Evolutionary conservation across 2,888 invertebrate genomes (phyloP), one percentile per base, ranked within the genome.

Genomic region (Ormyrus rosae): DNA sequence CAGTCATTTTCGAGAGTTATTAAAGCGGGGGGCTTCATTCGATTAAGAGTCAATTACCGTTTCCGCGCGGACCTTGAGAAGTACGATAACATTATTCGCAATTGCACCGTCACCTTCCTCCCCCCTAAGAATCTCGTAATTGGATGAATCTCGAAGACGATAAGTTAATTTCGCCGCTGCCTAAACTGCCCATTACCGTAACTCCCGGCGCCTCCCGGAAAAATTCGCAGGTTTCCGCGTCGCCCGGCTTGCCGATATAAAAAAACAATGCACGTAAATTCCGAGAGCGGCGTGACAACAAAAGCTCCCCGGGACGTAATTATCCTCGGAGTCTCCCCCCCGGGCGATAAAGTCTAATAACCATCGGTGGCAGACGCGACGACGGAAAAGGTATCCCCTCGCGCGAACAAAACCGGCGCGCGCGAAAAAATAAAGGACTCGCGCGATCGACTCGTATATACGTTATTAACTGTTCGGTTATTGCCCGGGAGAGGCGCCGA

Each of bases 261-360:
- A 13, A 13, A 55, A 68, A 34, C 65, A 34, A 34, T 34, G 34
- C 3, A 34, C 34, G 34, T 34, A 34, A 34, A 34, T 34, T 34
- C 34, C 34, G 34, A 34, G 10, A 75, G 45, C 8, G 75, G 13
- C 6, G 13, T n/a, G 60, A 34, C 48, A 53, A 51, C 53, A 70
- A 64, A 64, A 11, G 48, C 67, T 34, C 13, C 2, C 13, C 2
- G 6, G 56, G 19, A 11, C 45, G 55, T 67, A 72, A 72, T 78
- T 67, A 65, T 34, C 34, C 61, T 51, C 72, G 61, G 48, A 60
- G 53, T 61, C 60, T 19, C 19, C 19, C 19, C 1, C 1, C 48
- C 60, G 55, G 34, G 34, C 72, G 67, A 78, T 71, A 65, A 71
- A 78, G 75, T 68, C 65, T 71, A 78, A 71, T 72, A 78, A 72